Percentiles rank a stretch among this genome's conserved stretches.
Evolutionary conservation across 2,797 vertebrate genomes (phyloP).

Genomic region (Todus mexicanus): DNA sequence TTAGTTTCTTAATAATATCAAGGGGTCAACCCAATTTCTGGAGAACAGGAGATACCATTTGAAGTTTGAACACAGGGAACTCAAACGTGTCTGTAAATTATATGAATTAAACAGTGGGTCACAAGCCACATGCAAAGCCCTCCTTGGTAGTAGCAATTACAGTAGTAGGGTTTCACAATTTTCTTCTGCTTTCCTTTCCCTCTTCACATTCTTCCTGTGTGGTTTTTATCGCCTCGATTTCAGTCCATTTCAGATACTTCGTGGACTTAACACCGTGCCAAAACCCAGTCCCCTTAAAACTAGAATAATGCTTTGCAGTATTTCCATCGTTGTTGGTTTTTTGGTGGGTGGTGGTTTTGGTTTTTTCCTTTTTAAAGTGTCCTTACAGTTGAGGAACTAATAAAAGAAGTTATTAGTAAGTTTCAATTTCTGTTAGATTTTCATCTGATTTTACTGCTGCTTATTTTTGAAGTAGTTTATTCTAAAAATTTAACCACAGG

Average conservation of each 20-base stretch:
- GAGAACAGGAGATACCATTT: background rate
- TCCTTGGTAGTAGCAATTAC: background rate
- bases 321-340: background rate
- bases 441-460: too few relatives aligned
- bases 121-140: background rate
- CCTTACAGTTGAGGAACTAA: background rate
- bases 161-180: background rate
- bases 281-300: background rate
- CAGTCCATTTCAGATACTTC: background rate
- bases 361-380: background rate
- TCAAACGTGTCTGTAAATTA: background rate
- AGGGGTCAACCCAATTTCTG: background rate
- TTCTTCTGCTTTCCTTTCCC: background rate
- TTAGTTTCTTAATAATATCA: background rate
- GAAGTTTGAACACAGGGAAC: background rate
- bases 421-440: too few relatives aligned
- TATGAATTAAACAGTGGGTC: background rate
- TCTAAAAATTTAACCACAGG: background rate
- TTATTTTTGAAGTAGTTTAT: background rate
- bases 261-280: background rate
- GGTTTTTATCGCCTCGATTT: background rate
- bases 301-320: background rate
- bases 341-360: fast-evolving
- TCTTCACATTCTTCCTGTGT: background rate
- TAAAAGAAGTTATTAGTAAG: too few relatives aligned